phyloP scores from a whole-genome alignment of 2,113 vertebrate genomes.

The Nothocercus julius region DNA sequence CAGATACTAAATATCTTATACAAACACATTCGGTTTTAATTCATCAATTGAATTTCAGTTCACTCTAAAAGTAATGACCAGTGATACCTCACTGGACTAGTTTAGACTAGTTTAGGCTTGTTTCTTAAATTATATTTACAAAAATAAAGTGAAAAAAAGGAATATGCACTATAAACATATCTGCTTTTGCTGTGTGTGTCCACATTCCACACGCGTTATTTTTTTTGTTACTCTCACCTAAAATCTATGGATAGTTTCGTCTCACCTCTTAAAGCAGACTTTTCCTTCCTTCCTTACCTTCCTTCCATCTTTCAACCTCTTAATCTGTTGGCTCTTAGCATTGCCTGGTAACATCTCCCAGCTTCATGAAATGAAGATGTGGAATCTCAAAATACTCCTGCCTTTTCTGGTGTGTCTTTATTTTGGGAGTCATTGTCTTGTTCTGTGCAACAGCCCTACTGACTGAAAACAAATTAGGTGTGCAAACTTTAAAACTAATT shows the following conservation, averaged over 20 bases:
- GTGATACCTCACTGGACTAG: neutral
- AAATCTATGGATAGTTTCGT: neutral
- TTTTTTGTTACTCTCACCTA: neutral
- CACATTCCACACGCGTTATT: neutral
- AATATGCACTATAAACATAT: too few relatives aligned
- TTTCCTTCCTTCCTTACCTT: neutral
- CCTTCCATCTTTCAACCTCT: neutral
- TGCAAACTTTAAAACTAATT: neutral
- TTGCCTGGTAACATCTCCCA: neutral
- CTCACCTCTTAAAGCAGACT: neutral
- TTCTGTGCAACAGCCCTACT: neutral
- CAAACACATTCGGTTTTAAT: neutral
- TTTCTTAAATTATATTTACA: neutral
- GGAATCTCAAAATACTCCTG: neutral
- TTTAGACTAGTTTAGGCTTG: too few relatives aligned
- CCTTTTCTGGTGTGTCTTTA: neutral
- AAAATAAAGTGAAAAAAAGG: neutral
- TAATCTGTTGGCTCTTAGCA: neutral
- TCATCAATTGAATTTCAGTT: neutral
- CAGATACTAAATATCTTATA: neutral
- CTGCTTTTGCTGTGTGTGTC: neutral
- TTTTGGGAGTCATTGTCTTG: neutral
- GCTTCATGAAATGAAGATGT: neutral
- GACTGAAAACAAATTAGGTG: neutral
- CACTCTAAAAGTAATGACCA: neutral